Evolutionary conservation across 2,797 vertebrate species (phyloP), one percentile per base, ranked within the genome.

Genomic region (Hydrocynus forskahlii): DNA sequence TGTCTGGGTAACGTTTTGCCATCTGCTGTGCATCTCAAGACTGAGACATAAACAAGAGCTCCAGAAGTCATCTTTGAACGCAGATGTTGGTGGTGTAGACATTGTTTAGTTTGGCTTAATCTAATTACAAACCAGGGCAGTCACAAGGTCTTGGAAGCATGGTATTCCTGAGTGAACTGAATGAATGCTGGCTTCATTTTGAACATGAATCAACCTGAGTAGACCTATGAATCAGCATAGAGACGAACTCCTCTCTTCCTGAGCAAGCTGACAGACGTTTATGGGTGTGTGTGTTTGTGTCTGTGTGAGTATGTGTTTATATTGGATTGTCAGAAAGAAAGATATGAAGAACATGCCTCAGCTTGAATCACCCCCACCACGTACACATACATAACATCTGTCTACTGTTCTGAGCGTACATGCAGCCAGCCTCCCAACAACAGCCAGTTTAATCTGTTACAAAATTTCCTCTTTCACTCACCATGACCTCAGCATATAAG

Each of bases 291-390:
- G 52, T 19, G 55, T 5, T 8, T 19, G 35, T 57, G 55, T 5
- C 13, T 19, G 35, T 57, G 57, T 38, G 23, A 93, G 92, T 87
- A 94, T 93, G 1, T 96, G 95, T 93, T 87, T 60, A 50, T 86
- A 63, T 48, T 88, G 85, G 84, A 87, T 85, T 63, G 21, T 81
- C 60, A 57, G 72, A 83, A 85, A 75, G 91, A 90, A 88, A 75
- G 38, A 52, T 68, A 81, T 81, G 55, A 81, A 59, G 7, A 76
- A 55, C 73, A 76, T 55, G 64, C 66, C 73, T 81, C 66, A 70
- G 73, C 73, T 71, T 76, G 66, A 63, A 62, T 63, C 66, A 81
- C 66, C 80, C 63, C 55, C 66, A 66, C 69, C 40, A 1, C 68
- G 13, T 29, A 66, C 16, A 48, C 67, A 71, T 25, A 62, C 43